Evolutionary conservation across 2,113 vertebrate species (phyloP), one percentile per base, ranked within the genome.

Genomic region (Xenotilapia caudafasciata): DNA sequence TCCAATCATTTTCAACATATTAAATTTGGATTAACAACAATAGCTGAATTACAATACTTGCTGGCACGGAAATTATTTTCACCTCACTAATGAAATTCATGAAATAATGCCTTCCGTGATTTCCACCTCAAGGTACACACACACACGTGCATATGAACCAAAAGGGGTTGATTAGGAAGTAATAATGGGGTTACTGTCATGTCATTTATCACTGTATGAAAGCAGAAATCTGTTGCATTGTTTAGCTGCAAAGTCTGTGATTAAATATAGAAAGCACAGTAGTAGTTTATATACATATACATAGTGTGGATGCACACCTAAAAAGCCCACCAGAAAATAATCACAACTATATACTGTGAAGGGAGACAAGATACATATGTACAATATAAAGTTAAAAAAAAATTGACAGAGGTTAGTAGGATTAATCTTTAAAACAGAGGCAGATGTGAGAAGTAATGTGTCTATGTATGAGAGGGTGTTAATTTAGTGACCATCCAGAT

Each of bases 21-120:
- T 95, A 94, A 93, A 95, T 93, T 90, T 94, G 93, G 90, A 94
- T 94, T 95, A 94, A 91, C 87, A 92, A 93, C 92, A 93, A 93
- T 90, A 83, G 90, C 73, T 79, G 86, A 92, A 93, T 94, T 91
- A 93, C 89, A 94, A 91, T 89, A 83, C 88, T 75, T 35, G 88
- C 82, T 91, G 92, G 87, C 85, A 83, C 87, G 92, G 91, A 94
- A 94, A 95, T 94, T 86, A 92, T 95, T 93, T 92, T 92, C 89
- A 88, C 87, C 83, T 89, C 86, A 31, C 92, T 94, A 94, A 95
- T 95, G 94, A 95, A 93, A 95, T 93, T 94, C 90, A 93, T 92
- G 84, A 96, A 94, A 93, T 87, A 88, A 93, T 88, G 85, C 89
- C 82, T 85, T 51, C 85, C 15, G 7, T 13, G 54, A 92, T 85